Percentiles rank a stretch among this genome's conserved stretches.
Evolutionary conservation across 1,140 invertebrate species (phyloP).

Genomic region (Brachionus rubens): DNA sequence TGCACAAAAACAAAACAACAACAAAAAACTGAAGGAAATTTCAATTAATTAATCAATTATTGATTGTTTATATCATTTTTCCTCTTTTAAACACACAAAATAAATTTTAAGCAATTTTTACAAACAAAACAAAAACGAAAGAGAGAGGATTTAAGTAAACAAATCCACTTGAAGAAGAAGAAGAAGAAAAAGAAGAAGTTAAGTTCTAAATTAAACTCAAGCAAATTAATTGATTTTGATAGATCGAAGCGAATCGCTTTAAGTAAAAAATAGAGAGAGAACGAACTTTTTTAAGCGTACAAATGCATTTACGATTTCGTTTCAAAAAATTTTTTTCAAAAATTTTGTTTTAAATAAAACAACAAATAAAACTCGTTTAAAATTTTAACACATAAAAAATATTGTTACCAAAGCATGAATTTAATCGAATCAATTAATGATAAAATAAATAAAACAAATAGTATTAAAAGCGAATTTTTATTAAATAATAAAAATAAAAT

Average conservation of each 20-base stretch:
- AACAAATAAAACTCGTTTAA: not conserved
- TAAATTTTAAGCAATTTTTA: constrained; percentile 21
- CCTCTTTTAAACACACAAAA: constrained; percentile 14
- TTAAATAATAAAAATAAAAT: too few relatives aligned
- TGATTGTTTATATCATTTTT: constrained; percentile 39
- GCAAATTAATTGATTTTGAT: constrained; percentile 34
- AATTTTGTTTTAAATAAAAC: too few relatives aligned
- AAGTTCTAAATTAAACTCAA: constrained; percentile 6
- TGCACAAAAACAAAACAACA: not conserved
- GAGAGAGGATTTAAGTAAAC: not conserved
- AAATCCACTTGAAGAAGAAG: not conserved
- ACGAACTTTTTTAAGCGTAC: not conserved
- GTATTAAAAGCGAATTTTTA: not conserved
- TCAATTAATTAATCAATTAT: constrained; percentile 41
- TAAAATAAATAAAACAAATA: not conserved
- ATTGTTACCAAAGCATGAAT: constrained; percentile 42
- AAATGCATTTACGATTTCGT: constrained; percentile 5
- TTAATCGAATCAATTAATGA: constrained; percentile 23
- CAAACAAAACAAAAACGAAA: not conserved
- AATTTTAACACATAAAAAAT: not conserved
- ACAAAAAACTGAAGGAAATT: not conserved
- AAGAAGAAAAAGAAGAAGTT: too few relatives aligned
- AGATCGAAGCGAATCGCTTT: constrained; percentile 23
- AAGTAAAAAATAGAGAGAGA: not conserved
- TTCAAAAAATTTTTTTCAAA: constrained; percentile 2